phyloP scores from a whole-genome alignment of 1,140 invertebrate species.

The Odontomachus brunneus region DNA sequence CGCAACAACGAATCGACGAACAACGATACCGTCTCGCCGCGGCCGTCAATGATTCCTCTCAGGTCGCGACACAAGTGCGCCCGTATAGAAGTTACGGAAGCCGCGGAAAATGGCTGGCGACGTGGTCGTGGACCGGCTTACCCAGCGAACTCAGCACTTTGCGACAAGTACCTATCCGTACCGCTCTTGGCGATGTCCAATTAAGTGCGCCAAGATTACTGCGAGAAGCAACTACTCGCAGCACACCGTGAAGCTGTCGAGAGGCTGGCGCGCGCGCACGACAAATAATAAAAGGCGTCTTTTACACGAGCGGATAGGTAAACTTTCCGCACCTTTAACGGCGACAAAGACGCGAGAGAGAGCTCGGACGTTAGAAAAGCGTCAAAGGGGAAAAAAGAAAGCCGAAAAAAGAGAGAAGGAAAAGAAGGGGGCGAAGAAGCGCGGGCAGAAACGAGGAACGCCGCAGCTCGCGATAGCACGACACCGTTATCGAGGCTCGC shows the following conservation, averaged over 20 bases:
- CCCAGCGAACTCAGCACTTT: conserved; percentile 61
- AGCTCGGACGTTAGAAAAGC: neutral
- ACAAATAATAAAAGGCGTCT: conserved; percentile 37
- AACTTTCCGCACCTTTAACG: conserved; percentile 30
- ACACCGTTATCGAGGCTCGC: conserved; percentile 30
- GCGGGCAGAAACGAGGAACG: neutral
- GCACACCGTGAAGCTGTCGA: neutral
- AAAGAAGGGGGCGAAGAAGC: neutral
- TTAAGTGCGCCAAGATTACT: conserved; percentile 61
- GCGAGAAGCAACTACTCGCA: conserved; percentile 20
- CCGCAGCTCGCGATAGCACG: conserved; percentile 1
- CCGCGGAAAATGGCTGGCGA: conserved; percentile 51
- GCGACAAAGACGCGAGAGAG: conserved; percentile 23
- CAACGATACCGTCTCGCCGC: conserved; percentile 30
- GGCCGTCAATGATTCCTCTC: conserved; percentile 46
- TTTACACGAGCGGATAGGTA: conserved; percentile 42
- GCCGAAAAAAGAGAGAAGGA: neutral
- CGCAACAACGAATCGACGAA: conserved; percentile 15
- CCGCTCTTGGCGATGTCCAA: conserved; percentile 62
- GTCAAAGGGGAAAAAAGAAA: too few relatives aligned
- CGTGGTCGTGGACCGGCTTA: neutral
- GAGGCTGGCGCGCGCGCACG: neutral
- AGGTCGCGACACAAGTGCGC: neutral
- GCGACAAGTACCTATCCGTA: conserved; percentile 57
- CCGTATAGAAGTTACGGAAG: conserved; percentile 27